Percentiles rank a stretch among this genome's conserved stretches.
These are phyloP conservation scores for Ctenomys sociabilis DNA, from an alignment of 2,113 vertebrate species.

Conservation along the genomic window DNA sequence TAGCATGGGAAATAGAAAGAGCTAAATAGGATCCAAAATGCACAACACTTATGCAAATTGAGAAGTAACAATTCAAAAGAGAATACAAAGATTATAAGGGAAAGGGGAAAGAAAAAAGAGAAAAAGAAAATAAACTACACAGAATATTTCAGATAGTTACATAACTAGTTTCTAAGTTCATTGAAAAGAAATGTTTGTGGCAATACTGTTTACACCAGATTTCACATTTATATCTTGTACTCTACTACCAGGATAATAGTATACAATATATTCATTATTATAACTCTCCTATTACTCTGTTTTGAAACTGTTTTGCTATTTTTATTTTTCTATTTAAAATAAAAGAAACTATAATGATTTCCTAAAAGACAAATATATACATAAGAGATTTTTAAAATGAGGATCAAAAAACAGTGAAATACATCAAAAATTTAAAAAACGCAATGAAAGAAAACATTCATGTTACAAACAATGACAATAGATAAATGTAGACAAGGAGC, in stretches of 20 bases:
- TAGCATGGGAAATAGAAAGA: background rate
- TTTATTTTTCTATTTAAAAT: background rate
- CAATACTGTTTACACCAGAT: background rate
- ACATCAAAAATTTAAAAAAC: background rate
- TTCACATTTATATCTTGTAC: background rate
- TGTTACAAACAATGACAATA: background rate
- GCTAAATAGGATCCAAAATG: background rate
- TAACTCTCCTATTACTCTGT: background rate
- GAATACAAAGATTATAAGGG: background rate
- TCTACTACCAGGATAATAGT: background rate
- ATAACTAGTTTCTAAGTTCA: background rate
- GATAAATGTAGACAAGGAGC: background rate
- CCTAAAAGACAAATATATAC: background rate
- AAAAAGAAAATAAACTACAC: background rate
- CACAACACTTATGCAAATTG: background rate
- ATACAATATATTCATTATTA: background rate
- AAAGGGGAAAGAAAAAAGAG: background rate
- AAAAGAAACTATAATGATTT: background rate
- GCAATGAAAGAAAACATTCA: background rate
- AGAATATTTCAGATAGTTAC: background rate
- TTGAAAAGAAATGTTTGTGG: background rate
- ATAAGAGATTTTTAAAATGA: background rate
- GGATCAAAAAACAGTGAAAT: slow-evolving; percentile 15
- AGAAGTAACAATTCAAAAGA: background rate
- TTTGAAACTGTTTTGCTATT: background rate